Evolutionary conservation across 1,140 invertebrate species (phyloP), one percentile per base, ranked within the genome.

Genomic region (Lethrus apterus): DNA sequence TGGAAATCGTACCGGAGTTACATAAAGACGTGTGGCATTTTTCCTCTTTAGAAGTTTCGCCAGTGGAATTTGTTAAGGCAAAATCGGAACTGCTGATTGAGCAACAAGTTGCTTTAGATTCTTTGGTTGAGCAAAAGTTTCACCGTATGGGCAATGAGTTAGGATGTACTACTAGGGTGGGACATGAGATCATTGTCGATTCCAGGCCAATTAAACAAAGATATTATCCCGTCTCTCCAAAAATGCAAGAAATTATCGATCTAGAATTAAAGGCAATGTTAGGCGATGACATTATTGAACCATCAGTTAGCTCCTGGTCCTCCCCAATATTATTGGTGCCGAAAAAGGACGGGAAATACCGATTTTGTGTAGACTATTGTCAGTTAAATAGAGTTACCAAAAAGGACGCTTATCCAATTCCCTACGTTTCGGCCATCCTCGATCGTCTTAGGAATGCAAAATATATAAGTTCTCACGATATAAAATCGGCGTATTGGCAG

Each of bases 351-450:
- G n/a, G n/a, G n/a, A n/a, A n/a, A n/a, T n/a, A n/a, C n/a, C n/a
- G n/a, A n/a, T n/a, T n/a, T n/a, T n/a, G n/a, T n/a, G n/a, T n/a
- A n/a, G n/a, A n/a, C n/a, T n/a, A n/a, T n/a, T n/a, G n/a, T n/a
- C n/a, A n/a, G n/a, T n/a, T n/a, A n/a, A n/a, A n/a, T n/a, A n/a
- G n/a, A n/a, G n/a, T n/a, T n/a, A n/a, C n/a, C n/a, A n/a, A n/a
- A n/a, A n/a, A n/a, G n/a, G n/a, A n/a, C n/a, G n/a, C n/a, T n/a
- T 71, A 65, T 26, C 58, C 51, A 0, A 19, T 59, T 0, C 47
- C 50, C 2, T 48, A 61, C 31, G 35, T 21, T 17, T 38, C 5
- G 19, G 15, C 35, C 8, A 42, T 31, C 10, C 24, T 42, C 8
- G 18, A 42, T 13, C 36, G 14, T 20, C 20, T 40, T 8, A 9